These are phyloP conservation scores for human DNA, from an alignment of 2,113 vertebrate species.

Conservation along the genomic window GRCh38 chr1:64923001-64923500, in stretches of 20 bases:
- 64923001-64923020: neutral
- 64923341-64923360: too few species aligned
- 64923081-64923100: neutral
- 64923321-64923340: neutral
- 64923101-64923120: neutral
- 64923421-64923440: too few species aligned
- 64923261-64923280: neutral
- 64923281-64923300: neutral
- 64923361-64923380: too few species aligned
- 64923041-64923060: neutral
- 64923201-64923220: neutral
- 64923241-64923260: neutral
- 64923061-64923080: neutral
- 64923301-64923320: neutral
- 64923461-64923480: too few species aligned
- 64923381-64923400: too few species aligned
- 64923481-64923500: neutral
- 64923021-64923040: neutral
- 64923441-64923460: too few species aligned
- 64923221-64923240: neutral
- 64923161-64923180: neutral
- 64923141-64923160: neutral
- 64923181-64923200: neutral
- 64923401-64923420: too few species aligned
- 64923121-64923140: neutral